Conservation (phyloP, 1,140 invertebrate species). For the Gonatopus flavifemur region DNA sequence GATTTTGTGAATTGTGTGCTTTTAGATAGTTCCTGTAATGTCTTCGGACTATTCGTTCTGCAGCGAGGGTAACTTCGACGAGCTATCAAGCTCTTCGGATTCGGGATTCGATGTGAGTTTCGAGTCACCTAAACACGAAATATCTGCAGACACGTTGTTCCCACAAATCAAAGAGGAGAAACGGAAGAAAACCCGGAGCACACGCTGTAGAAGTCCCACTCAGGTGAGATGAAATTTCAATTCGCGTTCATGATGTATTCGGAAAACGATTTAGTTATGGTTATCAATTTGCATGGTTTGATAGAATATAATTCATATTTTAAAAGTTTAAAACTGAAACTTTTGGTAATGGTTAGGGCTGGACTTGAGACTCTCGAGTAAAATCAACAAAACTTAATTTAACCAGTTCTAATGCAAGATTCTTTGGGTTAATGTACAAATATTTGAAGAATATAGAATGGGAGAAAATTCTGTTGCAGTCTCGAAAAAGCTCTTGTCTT, state of each 20-base stretch:
- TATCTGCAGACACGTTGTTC: conserved; percentile 36
- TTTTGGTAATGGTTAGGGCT: too few species aligned
- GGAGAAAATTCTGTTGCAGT: too few species aligned
- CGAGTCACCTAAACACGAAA: conserved; percentile 55
- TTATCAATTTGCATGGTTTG: neutral
- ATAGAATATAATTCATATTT: neutral
- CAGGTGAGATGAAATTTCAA: too few species aligned
- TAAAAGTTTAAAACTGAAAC: too few species aligned
- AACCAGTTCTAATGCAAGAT: too few species aligned
- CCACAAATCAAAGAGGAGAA: conserved; percentile 48
- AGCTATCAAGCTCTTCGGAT: conserved; percentile 70
- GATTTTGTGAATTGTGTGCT: too few species aligned
- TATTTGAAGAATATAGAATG: too few species aligned
- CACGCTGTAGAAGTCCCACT: conserved; percentile 57
- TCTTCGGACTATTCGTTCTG: conserved; percentile 52
- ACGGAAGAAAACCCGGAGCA: conserved; percentile 49
- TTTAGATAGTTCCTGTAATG: conserved; percentile 20
- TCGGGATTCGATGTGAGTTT: conserved; percentile 69
- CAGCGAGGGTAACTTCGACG: conserved; percentile 64
- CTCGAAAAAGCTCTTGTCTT: too few species aligned
- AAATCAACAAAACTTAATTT: too few species aligned
- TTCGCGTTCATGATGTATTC: too few species aligned
- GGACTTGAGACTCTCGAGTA: too few species aligned
- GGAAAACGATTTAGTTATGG: conserved; percentile 7
- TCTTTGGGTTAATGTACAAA: too few species aligned